Evolutionary conservation across 2,888 invertebrate species (phyloP), one percentile per base, ranked within the genome.

Genomic region (Anodontia alba): DNA sequence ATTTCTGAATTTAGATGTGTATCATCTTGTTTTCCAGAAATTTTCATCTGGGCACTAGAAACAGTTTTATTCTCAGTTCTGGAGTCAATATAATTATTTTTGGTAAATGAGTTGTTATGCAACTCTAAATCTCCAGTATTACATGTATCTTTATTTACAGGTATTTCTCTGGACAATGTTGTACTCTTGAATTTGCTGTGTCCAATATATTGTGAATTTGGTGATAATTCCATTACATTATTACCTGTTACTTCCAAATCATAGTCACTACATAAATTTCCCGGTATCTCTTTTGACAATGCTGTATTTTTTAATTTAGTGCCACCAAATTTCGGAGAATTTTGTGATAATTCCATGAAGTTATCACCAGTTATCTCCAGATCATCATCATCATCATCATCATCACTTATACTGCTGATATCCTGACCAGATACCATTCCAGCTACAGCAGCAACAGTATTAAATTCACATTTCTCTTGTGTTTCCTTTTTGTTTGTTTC

Each of bases 201-300:
- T n/a, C 46, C 12, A 68, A n/a, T 70, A 57, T 80, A 84, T 67
- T 54, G 84, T 10, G 42, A 42, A 42, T 15, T 42, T 20, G 78
- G 76, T n/a, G 73, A 57, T 3, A 83, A 29, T 15, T 83, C 78
- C 62, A 74, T 68, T 20, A 87, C 73, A 69, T 87, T 87, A 72
- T 87, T 87, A 68, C 86, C 84, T 29, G 80, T 72, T 49, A 88
- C 88, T 68, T 87, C 84, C 10, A 90, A 23, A 77, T 89, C 90
- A 78, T 81, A 7, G 15, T 15, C 42, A 42, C 42, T 79, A 62
- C 49, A 10, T n/a, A 73, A 62, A 26, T 3, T 49, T 23, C 10
- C 15, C 26, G 12, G 7, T 38, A 29, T 15, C 49, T 20, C 51
- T 62, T 54, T 54, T 10, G 54, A 29, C 2, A n/a, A 54, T 15